These are phyloP conservation scores for Drosophila azteca DNA, from an alignment of 1,140 invertebrate species.

Conservation along the genomic window DNA sequence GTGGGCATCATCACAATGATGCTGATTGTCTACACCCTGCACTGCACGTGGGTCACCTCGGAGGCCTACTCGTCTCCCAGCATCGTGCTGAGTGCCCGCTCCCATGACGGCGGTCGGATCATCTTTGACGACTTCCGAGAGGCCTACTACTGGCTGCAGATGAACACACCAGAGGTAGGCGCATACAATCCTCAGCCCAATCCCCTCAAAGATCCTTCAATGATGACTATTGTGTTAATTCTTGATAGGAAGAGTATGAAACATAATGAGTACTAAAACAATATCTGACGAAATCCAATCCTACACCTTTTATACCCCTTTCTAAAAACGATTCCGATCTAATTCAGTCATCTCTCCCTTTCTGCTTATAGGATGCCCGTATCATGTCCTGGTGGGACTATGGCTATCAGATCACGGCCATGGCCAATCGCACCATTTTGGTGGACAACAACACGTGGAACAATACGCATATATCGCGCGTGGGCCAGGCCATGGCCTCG, in stretches of 20 bases:
- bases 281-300: slow-evolving; percentile 38
- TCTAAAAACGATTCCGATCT: background rate
- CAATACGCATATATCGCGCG: slow-evolving; percentile 98
- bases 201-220: background rate
- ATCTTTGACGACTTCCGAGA: slow-evolving; percentile 99
- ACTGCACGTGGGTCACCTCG: slow-evolving; percentile 99
- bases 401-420: slow-evolving; percentile 99
- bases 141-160: slow-evolving; percentile 98
- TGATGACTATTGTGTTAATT: slow-evolving; percentile 71
- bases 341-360: background rate
- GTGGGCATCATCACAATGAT: slow-evolving; percentile 93
- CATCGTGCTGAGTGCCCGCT: slow-evolving; percentile 97
- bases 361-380: slow-evolving; percentile 90
- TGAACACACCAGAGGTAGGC: slow-evolving; percentile 95
- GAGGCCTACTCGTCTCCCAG: slow-evolving; percentile 99
- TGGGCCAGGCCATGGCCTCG: slow-evolving; percentile 99
- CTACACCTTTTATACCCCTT: too few relatives aligned
- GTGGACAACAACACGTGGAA: slow-evolving; percentile 99
- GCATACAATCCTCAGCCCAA: background rate
- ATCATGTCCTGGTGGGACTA: slow-evolving; percentile 99
- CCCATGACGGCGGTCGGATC: slow-evolving; percentile 96
- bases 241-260: slow-evolving; percentile 80
- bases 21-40: slow-evolving; percentile 96
- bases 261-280: slow-evolving; percentile 79
- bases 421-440: slow-evolving; percentile 98